phyloP scores from a whole-genome alignment of 2,113 vertebrate genomes.

The Esox niger region DNA sequence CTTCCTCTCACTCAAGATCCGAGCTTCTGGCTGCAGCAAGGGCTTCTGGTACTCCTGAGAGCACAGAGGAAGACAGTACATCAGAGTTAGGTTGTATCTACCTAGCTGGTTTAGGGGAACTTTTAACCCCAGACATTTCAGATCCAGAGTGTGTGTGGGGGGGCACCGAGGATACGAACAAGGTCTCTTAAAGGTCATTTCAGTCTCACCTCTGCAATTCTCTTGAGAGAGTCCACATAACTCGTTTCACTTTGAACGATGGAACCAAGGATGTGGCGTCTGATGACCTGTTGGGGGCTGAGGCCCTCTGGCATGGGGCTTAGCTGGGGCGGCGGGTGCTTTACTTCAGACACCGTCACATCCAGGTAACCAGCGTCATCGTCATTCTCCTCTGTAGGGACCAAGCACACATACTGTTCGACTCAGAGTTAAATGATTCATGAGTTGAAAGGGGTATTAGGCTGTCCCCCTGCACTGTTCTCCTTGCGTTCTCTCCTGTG shows the following conservation, averaged over 20 bases:
- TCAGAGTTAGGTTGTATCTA: neutral
- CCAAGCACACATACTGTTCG: neutral
- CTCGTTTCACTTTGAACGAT: constrained; percentile 83
- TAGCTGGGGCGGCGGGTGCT: constrained; percentile 77
- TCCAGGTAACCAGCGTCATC: constrained; percentile 83
- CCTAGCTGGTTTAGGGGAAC: too few species aligned
- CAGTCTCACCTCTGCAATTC: constrained; percentile 81
- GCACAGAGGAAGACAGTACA: neutral
- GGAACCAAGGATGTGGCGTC: constrained; percentile 81
- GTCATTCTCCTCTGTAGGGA: constrained; percentile 74
- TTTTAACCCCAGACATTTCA: neutral
- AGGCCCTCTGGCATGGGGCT: constrained; percentile 83
- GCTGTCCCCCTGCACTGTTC: neutral
- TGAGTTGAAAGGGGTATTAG: too few species aligned
- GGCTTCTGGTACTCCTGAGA: constrained; percentile 82
- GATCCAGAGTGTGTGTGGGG: too few species aligned
- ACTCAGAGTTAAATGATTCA: too few species aligned
- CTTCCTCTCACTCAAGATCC: constrained; percentile 77
- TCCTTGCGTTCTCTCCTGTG: too few species aligned
- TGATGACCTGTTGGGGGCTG: constrained; percentile 80
- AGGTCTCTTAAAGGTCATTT: neutral
- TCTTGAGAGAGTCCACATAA: constrained; percentile 81
- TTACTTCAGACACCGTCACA: constrained; percentile 73
- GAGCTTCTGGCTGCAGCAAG: constrained; percentile 80
- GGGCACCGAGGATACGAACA: neutral